phyloP scores from a whole-genome alignment of 2,888 invertebrate genomes.

The Tachystola acroxantha region DNA sequence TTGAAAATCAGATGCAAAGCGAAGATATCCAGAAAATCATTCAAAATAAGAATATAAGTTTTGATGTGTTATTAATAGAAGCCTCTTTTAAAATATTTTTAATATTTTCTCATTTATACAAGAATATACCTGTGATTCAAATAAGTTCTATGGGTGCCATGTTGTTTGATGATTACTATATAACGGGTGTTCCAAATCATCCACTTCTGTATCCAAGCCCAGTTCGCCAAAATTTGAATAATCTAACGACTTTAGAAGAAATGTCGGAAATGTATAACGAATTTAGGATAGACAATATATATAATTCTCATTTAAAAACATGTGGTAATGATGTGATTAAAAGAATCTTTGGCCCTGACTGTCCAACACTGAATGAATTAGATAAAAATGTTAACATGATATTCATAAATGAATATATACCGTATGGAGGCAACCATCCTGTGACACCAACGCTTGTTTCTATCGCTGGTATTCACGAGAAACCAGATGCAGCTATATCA shows the following conservation, averaged over 20 bases:
- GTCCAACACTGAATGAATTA: constrained; percentile 18
- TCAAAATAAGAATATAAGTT: constrained; percentile 18
- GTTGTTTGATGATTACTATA: constrained; percentile 13
- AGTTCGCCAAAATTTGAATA: constrained; percentile 19
- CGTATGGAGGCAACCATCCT: constrained; percentile 29
- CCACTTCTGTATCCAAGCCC: constrained; percentile 29
- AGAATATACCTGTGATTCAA: constrained; percentile 40
- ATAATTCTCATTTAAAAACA: constrained; percentile 11
- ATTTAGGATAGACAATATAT: constrained; percentile 1
- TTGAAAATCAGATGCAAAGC: constrained; percentile 22
- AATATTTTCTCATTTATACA: constrained; percentile 23
- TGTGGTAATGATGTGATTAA: constrained; percentile 19
- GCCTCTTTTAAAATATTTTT: constrained; percentile 19
- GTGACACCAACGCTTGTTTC: constrained; percentile 30
- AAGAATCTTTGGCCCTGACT: constrained; percentile 24
- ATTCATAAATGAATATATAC: not conserved
- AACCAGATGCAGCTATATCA: constrained; percentile 25
- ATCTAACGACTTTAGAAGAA: constrained; percentile 34
- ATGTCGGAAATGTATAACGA: constrained; percentile 18
- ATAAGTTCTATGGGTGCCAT: constrained; percentile 35
- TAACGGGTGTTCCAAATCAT: constrained; percentile 27
- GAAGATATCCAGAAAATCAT: constrained; percentile 25
- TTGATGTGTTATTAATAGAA: constrained; percentile 37
- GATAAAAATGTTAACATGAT: constrained; percentile 12
- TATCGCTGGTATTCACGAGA: constrained; percentile 28